Conservation (phyloP, 2,888 invertebrate genomes). For the Alcis repandata region DNA sequence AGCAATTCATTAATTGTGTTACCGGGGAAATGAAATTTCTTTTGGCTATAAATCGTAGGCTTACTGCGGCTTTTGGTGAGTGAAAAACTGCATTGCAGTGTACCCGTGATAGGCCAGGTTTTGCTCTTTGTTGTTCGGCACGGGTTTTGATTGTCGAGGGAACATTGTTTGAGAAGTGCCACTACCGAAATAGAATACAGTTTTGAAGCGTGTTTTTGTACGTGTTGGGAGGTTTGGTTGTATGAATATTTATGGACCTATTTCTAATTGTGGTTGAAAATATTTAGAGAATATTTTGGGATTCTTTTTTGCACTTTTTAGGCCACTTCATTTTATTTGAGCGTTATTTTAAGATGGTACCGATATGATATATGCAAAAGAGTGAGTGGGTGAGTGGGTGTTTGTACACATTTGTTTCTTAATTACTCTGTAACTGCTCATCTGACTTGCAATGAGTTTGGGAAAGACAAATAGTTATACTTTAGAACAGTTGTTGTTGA, state of each 20-base stretch:
- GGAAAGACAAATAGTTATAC: no score
- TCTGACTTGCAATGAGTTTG: no score
- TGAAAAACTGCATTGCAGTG: constrained; percentile 33
- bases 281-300: no score
- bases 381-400: no score
- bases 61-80: constrained; percentile 25
- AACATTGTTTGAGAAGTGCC: constrained; percentile 27
- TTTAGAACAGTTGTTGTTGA: no score
- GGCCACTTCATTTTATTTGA: no score
- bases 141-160: constrained; percentile 27
- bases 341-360: no score
- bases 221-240: not conserved
- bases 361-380: no score
- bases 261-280: no score
- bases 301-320: no score
- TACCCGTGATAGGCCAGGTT: constrained; percentile 16
- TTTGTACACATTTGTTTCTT: no score
- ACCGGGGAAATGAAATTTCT: constrained; percentile 16
- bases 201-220: not conserved
- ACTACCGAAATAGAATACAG: constrained; percentile 16
- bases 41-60: constrained; percentile 32
- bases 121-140: constrained; percentile 16
- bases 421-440: no score
- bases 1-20: constrained; percentile 29
- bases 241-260: not conserved